phyloP scores from a whole-genome alignment of 2,113 vertebrate genomes.

The Thryonomys swinderianus region DNA sequence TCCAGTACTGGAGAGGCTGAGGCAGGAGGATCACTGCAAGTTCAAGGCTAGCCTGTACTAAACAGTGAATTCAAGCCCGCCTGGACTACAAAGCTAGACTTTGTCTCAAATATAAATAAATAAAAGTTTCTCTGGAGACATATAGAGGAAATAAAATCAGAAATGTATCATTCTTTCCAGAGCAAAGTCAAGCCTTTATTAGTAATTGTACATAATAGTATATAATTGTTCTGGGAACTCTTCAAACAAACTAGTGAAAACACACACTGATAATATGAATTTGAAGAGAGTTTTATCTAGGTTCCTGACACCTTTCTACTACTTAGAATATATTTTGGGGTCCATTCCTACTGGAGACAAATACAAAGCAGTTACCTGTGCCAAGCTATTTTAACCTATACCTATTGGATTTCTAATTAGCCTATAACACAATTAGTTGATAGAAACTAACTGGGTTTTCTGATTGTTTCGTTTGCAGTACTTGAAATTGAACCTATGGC shows the following conservation, averaged over 20 bases:
- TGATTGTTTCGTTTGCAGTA: background rate
- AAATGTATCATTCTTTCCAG: conserved; percentile 44
- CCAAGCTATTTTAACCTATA: background rate
- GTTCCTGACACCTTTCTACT: background rate
- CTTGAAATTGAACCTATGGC: background rate
- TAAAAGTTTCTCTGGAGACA: background rate
- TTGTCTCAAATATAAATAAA: background rate
- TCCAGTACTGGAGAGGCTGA: background rate
- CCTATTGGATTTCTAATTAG: background rate
- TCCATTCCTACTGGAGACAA: background rate
- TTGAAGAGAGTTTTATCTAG: background rate
- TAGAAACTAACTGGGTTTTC: conserved; percentile 16
- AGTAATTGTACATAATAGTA: conserved; percentile 26
- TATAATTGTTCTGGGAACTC: conserved; percentile 16
- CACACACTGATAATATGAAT: background rate
- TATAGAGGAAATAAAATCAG: conserved; percentile 35
- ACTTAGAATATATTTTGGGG: conserved; percentile 21
- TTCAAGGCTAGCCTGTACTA: background rate
- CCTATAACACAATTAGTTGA: background rate
- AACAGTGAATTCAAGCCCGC: background rate
- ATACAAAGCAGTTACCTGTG: background rate
- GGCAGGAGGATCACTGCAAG: background rate
- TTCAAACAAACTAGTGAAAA: conserved; percentile 54
- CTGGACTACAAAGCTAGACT: background rate
- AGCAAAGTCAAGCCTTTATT: conserved; percentile 19